A percentile compares a stretch with the other conserved stretches of the same genome.
Evolutionary conservation across 2,797 vertebrate species (phyloP).

Genomic region (Echeneis naucrates): DNA sequence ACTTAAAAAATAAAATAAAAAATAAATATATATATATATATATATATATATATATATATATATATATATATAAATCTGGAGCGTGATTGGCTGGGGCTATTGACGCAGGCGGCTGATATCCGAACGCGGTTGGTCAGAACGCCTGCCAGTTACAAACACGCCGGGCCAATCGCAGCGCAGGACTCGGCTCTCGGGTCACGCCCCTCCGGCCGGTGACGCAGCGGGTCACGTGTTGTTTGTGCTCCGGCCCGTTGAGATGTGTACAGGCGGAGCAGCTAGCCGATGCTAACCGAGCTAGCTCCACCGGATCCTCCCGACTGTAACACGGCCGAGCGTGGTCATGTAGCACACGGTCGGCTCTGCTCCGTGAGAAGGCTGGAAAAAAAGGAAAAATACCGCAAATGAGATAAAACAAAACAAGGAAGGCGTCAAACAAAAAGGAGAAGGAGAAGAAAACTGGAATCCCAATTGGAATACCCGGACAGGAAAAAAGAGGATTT

Average conservation of each 20-base stretch:
- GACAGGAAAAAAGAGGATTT: too few relatives aligned
- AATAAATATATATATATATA: too few relatives aligned
- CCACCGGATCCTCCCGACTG: slow-evolving; percentile 78
- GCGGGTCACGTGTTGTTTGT: slow-evolving; percentile 94
- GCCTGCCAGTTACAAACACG: slow-evolving; percentile 19
- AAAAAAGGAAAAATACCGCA: slow-evolving; percentile 18
- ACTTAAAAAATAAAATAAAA: too few relatives aligned
- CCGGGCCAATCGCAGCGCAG: slow-evolving; percentile 71
- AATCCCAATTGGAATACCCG: too few relatives aligned
- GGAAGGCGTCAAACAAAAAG: too few relatives aligned
- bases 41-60: too few relatives aligned
- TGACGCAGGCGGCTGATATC: slow-evolving; percentile 65
- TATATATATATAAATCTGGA: too few relatives aligned
- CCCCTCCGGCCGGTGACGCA: slow-evolving; percentile 76
- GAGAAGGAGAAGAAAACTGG: too few relatives aligned
- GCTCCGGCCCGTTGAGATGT: slow-evolving; percentile 86
- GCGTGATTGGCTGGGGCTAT: slow-evolving; percentile 61
- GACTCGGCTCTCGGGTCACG: too few relatives aligned
- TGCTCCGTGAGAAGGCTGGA: slow-evolving; percentile 64
- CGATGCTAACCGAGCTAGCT: slow-evolving; percentile 82
- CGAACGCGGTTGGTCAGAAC: slow-evolving; percentile 58
- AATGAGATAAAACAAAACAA: too few relatives aligned
- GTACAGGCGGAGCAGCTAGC: slow-evolving; percentile 80
- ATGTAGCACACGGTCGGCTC: slow-evolving; percentile 80
- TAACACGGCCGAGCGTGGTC: slow-evolving; percentile 75